Percentiles rank a stretch among this genome's conserved stretches.
Conservation (phyloP, 2,113 vertebrate species). For the Antechinus flavipes region DNA sequence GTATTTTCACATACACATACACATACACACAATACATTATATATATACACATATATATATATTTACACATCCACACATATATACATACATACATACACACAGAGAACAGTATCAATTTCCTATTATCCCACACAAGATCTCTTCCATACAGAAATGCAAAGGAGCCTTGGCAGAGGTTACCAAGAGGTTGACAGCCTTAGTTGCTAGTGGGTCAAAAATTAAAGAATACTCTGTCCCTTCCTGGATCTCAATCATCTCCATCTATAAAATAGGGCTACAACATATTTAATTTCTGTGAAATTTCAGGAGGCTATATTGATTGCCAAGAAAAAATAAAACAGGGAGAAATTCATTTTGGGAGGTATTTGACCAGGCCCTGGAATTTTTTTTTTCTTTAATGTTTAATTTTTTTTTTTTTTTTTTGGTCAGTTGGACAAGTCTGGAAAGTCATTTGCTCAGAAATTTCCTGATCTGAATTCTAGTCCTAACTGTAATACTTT, state of each 20-base stretch:
- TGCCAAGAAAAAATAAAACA: slow-evolving; percentile 51
- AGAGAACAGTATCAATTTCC: neutral
- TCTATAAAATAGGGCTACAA: slow-evolving; percentile 39
- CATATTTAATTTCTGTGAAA: slow-evolving; percentile 14
- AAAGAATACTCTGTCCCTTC: neutral
- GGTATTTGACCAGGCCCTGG: neutral
- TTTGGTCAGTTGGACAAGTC: neutral
- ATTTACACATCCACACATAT: neutral
- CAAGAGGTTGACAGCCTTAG: neutral
- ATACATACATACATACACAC: too few species aligned
- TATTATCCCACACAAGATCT: neutral
- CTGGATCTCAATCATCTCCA: slow-evolving; percentile 4
- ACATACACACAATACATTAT: neutral
- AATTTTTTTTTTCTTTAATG: neutral
- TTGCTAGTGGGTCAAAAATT: neutral
- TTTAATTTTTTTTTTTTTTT: neutral
- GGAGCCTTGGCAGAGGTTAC: too few species aligned
- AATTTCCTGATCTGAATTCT: neutral
- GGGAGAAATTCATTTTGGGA: slow-evolving; percentile 36
- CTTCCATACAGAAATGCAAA: neutral
- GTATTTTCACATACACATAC: neutral
- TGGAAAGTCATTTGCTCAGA: neutral
- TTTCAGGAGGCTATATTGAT: slow-evolving; percentile 24
- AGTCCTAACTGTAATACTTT: neutral
- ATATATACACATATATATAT: too few species aligned